Base-by-base conservation (phyloP, 1,140 invertebrate species). In the Elymnias hypermnestra region DNA sequence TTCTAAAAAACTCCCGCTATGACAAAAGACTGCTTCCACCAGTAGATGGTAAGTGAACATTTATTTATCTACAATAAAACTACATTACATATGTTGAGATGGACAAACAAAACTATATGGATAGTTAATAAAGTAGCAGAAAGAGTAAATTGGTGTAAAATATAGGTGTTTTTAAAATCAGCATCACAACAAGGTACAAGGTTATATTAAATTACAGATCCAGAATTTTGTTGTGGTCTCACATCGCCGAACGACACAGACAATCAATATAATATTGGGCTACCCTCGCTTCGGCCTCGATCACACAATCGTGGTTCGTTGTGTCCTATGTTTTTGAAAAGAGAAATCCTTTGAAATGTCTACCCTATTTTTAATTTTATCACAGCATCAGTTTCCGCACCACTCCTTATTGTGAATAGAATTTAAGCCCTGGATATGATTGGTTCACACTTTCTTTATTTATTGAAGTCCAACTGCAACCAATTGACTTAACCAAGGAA, bases 11-110 rank as follows among this genome's bases (percentile, higher is more conserved):
- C 62, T 92, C 92, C 66, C 90, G 93, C 81, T 95, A 95, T 87
- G 94, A 95, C 88, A 95, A 94, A 90, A 89, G 94, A 88, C 90
- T 95, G 71, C 88, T 94, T 71, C 94, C 94, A 71, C 93, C 94
- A 71, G 93, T 95, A 69, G 91, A 93, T 89, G 94, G 94, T 95
- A 89, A 88, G 85, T 77, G 57, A 61, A 39, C 15, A 4, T 29
- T 12, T 12, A 5, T 29, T 12, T 12, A 12, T 2, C 9, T 25
- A 25, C 7, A 25, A 3, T 25, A 25, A n/a, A n/a, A n/a, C n/a
- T n/a, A n/a, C n/a, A n/a, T n/a, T n/a, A n/a, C n/a, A n/a, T n/a
- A n/a, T n/a, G n/a, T n/a, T n/a, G n/a, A n/a, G n/a, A n/a, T n/a
- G 25, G 8, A 1, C 6, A 26, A 26, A 26, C 10, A 1, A 26